phyloP scores from a whole-genome alignment of 2,797 vertebrate species.

The Cuniculus paca region DNA sequence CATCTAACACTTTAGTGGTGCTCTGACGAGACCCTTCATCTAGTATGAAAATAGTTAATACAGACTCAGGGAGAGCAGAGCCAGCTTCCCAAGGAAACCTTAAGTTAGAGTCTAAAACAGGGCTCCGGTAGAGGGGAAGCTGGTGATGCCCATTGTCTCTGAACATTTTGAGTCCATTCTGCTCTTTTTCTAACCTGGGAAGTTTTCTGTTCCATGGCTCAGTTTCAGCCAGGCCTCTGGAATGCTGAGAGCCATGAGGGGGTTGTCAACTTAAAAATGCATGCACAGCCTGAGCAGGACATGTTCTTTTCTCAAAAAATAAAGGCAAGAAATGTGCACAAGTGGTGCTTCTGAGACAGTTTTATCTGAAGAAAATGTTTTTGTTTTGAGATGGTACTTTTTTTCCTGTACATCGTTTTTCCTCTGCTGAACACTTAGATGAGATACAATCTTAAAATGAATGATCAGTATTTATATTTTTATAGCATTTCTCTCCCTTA shows the following conservation, averaged over 20 bases:
- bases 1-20: not conserved
- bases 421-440: not conserved
- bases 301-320: not conserved
- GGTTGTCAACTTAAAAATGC: not conserved
- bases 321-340: not conserved
- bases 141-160: no score
- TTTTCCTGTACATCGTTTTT: not conserved
- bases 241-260: not conserved
- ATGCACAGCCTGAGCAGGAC: not conserved
- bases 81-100: not conserved
- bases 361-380: conserved; percentile 8
- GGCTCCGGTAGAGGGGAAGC: conserved; percentile 21
- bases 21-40: not conserved
- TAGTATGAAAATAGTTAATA: not conserved
- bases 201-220: not conserved
- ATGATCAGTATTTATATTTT: conserved; percentile 37
- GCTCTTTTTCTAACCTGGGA: not conserved
- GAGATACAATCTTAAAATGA: conserved; percentile 44
- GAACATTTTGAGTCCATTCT: not conserved
- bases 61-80: not conserved
- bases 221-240: not conserved
- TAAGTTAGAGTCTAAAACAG: not conserved
- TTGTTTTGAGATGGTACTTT: not conserved
- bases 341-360: not conserved
- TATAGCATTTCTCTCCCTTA: not conserved